Evolutionary conservation across 2,888 invertebrate genomes (phyloP).

Genomic region (Tryphoninae sp.): DNA sequence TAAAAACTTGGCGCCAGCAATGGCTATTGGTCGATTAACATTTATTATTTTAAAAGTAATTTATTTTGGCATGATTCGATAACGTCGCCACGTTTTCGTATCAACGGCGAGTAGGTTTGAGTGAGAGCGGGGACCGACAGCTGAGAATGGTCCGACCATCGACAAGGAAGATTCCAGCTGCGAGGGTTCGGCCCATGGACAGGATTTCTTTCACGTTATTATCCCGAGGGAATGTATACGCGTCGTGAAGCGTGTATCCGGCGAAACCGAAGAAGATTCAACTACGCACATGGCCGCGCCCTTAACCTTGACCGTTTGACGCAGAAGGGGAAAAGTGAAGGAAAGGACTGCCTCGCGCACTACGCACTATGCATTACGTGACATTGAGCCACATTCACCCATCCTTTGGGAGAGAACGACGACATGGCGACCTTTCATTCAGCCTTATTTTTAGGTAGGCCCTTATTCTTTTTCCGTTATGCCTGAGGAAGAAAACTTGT

Average conservation of each 20-base stretch:
- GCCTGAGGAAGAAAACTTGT: neutral
- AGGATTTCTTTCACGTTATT: neutral
- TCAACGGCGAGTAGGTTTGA: neutral
- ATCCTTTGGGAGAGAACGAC: slow-evolving; percentile 21
- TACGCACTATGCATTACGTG: slow-evolving; percentile 41
- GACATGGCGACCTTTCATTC: slow-evolving; percentile 4
- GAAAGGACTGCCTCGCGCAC: slow-evolving; percentile 35
- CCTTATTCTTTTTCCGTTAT: neutral
- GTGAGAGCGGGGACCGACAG: neutral
- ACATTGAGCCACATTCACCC: slow-evolving; percentile 35
- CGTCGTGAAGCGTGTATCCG: neutral
- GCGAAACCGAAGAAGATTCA: slow-evolving; percentile 9
- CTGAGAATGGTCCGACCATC: slow-evolving; percentile 28
- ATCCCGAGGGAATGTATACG: neutral
- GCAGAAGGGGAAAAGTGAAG: slow-evolving; percentile 42
- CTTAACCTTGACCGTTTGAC: slow-evolving; percentile 58
- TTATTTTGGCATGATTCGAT: neutral
- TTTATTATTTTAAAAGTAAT: neutral
- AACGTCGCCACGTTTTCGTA: slow-evolving; percentile 2
- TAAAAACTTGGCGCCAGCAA: too few relatives aligned
- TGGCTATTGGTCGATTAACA: too few relatives aligned
- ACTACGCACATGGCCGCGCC: slow-evolving; percentile 51
- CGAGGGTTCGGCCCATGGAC: neutral
- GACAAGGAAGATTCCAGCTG: slow-evolving; percentile 48
- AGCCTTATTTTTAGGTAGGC: slow-evolving; percentile 21